Evolutionary conservation across 2,888 invertebrate genomes (phyloP), one percentile per base, ranked within the genome.

Genomic region (Celastrina argiolus): DNA sequence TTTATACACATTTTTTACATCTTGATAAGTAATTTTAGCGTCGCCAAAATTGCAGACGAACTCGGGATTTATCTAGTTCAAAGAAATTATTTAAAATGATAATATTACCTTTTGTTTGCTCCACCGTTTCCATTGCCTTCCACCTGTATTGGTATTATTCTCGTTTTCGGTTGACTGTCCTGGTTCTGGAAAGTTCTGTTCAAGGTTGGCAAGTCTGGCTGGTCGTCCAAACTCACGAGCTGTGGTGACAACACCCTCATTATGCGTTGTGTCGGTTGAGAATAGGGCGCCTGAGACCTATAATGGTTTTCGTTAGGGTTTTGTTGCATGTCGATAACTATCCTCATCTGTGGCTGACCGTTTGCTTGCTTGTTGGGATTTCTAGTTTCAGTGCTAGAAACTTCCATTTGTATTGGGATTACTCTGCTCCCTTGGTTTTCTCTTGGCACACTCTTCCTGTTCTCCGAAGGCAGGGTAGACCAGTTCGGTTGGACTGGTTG

Each of bases 321-420:
- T 68, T 79, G 83, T 65, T 87, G 86, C 84, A 91, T 92, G 67
- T 85, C 86, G 64, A 89, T 88, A 6, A 90, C 88, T 66, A 92
- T 92, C 70, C 92, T 86, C 56, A 91, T 74, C 36, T 89, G 88
- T 36, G 85, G 89, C 63, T 83, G 83, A 12, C 83, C 81, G 31
- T 81, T 77, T 22, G 79, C 80, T 68, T 81, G 80, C 65, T 79
- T 78, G n/a, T 75, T 72, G 51, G 83, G 78, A 70, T 87, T 81
- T 69, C 81, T 81, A 0, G 83, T 76, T 34, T 91, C 88, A 14
- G 83, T 82, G 66, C 79, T 83, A 0, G 85, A 81, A 0, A 86
- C 92, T 78, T 95, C 95, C 78, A 95, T 91, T 77, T 94, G 93
- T 69, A 95, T 93, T 0, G 95, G 95, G 74, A 95, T 93, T 64